Evolutionary conservation across 64 coral and sea anemone genomes (phyloP).

Genomic region (Astreopora myriophthalma): DNA sequence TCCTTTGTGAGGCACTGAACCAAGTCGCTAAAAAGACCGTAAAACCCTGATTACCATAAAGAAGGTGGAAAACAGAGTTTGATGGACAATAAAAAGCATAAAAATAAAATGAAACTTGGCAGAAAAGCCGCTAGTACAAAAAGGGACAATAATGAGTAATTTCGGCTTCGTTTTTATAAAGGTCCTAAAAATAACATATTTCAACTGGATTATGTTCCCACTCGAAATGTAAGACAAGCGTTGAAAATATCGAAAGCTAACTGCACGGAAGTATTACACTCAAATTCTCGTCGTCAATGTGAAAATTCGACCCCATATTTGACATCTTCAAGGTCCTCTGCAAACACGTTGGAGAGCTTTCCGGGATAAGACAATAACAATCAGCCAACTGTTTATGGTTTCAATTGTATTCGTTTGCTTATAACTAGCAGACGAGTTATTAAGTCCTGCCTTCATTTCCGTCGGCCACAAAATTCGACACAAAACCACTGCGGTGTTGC

Average conservation of each 20-base stretch:
- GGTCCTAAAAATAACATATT: no score
- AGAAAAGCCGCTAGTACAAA: no score
- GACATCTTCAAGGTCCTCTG: not conserved
- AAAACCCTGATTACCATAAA: no score
- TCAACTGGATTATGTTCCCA: not conserved
- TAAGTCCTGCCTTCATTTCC: not conserved
- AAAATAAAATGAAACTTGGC: no score
- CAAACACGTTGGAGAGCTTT: not conserved
- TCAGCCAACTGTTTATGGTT: not conserved
- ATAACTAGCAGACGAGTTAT: not conserved
- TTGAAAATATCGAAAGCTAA: not conserved
- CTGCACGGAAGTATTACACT: not conserved
- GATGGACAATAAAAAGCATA: no score
- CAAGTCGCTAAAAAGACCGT: no score
- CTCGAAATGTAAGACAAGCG: not conserved
- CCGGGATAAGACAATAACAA: slow-evolving; percentile 1
- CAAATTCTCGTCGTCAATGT: not conserved
- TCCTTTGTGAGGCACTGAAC: no score
- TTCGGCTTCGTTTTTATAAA: no score
- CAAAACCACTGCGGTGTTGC: not conserved
- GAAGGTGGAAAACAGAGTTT: no score
- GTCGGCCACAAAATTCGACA: not conserved
- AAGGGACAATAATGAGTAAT: no score
- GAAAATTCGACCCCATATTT: not conserved
- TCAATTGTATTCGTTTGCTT: not conserved